Percentiles rank a stretch among this genome's conserved stretches.
phyloP scores from a whole-genome alignment of 2,113 vertebrate species.

The Ptilorrhoa leucosticta region DNA sequence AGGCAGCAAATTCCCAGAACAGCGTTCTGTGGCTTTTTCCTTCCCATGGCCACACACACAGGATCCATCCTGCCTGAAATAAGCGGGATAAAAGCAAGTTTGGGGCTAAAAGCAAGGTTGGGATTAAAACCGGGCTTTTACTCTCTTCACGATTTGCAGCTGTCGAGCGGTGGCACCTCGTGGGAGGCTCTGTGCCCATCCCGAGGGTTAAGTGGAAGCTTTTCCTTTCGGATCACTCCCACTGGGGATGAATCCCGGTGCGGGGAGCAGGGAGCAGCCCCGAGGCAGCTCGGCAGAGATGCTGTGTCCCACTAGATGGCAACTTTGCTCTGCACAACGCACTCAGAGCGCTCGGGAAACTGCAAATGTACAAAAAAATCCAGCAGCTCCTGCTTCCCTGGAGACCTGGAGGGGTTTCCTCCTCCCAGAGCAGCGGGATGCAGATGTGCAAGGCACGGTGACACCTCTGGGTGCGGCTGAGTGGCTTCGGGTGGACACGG shows the following conservation, averaged over 20 bases:
- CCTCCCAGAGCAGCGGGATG: not conserved
- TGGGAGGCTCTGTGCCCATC: not conserved
- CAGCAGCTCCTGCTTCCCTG: not conserved
- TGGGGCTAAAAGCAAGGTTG: not conserved
- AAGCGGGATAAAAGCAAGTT: not conserved
- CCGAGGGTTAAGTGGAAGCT: not conserved
- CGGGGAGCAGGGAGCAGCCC: not conserved
- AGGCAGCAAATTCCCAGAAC: not conserved
- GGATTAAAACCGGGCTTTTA: not conserved
- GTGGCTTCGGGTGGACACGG: rapidly evolving
- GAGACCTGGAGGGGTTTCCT: not conserved
- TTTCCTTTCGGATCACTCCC: rapidly evolving
- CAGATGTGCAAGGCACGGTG: not conserved
- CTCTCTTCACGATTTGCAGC: rapidly evolving
- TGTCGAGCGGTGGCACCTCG: rapidly evolving
- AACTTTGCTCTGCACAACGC: not conserved
- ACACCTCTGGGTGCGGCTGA: not conserved
- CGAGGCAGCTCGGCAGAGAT: not conserved
- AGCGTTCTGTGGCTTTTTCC: not conserved
- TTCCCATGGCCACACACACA: too few species aligned
- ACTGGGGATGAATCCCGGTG: rapidly evolving
- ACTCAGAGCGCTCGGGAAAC: not conserved
- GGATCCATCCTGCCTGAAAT: not conserved
- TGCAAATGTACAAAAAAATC: rapidly evolving
- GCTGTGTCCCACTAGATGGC: constrained; percentile 43